Conservation (phyloP, 2,888 invertebrate genomes). For the Conops quadrifasciatus region DNA sequence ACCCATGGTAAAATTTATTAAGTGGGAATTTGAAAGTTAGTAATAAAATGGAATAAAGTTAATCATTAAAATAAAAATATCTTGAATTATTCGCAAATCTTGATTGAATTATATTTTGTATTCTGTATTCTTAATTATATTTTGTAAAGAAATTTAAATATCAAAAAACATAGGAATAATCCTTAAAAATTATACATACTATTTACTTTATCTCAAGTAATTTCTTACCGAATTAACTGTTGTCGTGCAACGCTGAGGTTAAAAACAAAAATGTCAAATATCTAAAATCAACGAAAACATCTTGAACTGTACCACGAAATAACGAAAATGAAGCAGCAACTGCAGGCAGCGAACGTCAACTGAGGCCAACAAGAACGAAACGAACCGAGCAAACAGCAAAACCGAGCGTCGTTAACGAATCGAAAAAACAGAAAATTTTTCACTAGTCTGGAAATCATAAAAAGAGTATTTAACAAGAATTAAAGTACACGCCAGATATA, state of each 20-base stretch:
- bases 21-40: no score
- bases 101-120: no score
- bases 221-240: no score
- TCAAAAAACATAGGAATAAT: no score
- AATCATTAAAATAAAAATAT: no score
- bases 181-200: no score
- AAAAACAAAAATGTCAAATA: conserved; percentile 14
- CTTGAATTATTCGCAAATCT: no score
- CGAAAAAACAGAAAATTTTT: conserved; percentile 40
- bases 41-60: no score
- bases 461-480: conserved; percentile 47
- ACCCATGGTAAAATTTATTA: no score
- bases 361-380: conserved; percentile 29
- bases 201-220: no score
- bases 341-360: conserved; percentile 30
- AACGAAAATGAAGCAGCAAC: conserved; percentile 33
- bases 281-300: conserved; percentile 18
- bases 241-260: conserved; percentile 6
- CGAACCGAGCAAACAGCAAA: conserved; percentile 26
- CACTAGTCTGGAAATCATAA: conserved; percentile 34
- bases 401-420: conserved; percentile 36
- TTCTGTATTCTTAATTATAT: no score
- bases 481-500: conserved; percentile 43
- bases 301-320: conserved; percentile 22
- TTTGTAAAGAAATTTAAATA: no score